Percentiles rank a stretch among this genome's conserved stretches.
phyloP scores from a whole-genome alignment of 2,888 invertebrate genomes.

The Icerya purchasi region DNA sequence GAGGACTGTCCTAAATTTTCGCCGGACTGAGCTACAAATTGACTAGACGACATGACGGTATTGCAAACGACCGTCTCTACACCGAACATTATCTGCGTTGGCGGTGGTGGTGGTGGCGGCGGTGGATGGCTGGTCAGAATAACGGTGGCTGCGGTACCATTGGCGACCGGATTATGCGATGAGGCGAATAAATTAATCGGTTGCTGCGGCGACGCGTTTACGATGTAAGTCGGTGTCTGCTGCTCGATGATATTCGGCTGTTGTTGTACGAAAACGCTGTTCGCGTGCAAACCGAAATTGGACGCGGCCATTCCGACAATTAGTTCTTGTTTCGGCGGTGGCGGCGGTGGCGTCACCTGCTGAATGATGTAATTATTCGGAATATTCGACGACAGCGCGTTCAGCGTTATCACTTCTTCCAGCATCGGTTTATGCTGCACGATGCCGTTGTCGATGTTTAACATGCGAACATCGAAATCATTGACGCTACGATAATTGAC shows the following conservation, averaged over 20 bases:
- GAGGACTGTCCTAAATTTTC: constrained; percentile 26
- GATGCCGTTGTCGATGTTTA: too few species aligned
- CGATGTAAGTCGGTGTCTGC: constrained; percentile 20
- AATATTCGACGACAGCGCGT: neutral
- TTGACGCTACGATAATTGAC: too few species aligned
- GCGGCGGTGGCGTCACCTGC: neutral
- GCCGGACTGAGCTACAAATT: constrained; percentile 34
- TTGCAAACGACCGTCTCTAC: constrained; percentile 70
- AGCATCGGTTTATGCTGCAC: neutral
- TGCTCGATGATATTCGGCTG: constrained; percentile 30
- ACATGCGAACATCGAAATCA: too few species aligned
- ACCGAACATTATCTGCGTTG: constrained; percentile 60
- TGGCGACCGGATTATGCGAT: too few species aligned
- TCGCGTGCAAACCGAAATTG: too few species aligned
- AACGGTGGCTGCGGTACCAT: constrained; percentile 26
- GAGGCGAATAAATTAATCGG: constrained; percentile 40
- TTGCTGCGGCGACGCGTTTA: constrained; percentile 15
- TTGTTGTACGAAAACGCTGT: too few species aligned
- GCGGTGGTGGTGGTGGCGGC: constrained; percentile 48
- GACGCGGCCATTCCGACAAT: too few species aligned
- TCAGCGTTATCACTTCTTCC: neutral
- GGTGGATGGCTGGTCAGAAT: constrained; percentile 36
- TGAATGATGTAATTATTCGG: neutral
- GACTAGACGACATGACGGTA: constrained; percentile 63
- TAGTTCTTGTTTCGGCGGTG: too few species aligned